Percentiles rank a stretch among this genome's conserved stretches.
phyloP scores from a whole-genome alignment of 92 coral and sea anemone species.

The Phenganax stokvisi region DNA sequence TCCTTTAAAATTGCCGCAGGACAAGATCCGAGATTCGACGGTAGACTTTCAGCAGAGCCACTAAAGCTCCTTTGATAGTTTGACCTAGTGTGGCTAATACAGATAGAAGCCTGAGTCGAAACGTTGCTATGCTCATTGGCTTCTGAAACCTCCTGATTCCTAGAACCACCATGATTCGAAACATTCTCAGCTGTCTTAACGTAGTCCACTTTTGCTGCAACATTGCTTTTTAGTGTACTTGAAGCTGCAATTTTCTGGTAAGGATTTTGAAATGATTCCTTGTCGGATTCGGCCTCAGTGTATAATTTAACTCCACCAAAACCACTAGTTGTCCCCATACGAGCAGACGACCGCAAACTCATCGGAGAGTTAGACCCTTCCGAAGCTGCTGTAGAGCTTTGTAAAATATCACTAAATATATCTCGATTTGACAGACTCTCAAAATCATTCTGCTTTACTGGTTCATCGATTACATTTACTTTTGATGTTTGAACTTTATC shows the following conservation, averaged over 20 bases:
- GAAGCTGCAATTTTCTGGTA: constrained; percentile 6
- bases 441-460: not conserved
- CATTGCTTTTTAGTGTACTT: not conserved
- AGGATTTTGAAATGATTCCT: not conserved
- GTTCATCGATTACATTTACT: not conserved
- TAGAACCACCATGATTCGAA: not conserved
- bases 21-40: not conserved
- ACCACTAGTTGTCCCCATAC: not conserved
- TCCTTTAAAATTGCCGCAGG: not conserved
- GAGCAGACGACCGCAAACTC: not conserved
- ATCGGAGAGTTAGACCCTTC: not conserved
- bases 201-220: not conserved
- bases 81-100: not conserved
- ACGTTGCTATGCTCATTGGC: too few species aligned
- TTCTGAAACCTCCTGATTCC: not conserved
- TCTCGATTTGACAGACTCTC: constrained; percentile 9
- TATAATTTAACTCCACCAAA: not conserved
- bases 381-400: not conserved
- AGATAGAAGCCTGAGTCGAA: not conserved
- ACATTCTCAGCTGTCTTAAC: not conserved
- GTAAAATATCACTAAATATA: not conserved
- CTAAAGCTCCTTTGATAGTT: not conserved
- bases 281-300: constrained; percentile 4
- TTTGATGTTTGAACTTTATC: not conserved
- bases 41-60: not conserved